Evolutionary conservation across 2,113 vertebrate genomes (phyloP).

Genomic region (Platysternon megacephalum): DNA sequence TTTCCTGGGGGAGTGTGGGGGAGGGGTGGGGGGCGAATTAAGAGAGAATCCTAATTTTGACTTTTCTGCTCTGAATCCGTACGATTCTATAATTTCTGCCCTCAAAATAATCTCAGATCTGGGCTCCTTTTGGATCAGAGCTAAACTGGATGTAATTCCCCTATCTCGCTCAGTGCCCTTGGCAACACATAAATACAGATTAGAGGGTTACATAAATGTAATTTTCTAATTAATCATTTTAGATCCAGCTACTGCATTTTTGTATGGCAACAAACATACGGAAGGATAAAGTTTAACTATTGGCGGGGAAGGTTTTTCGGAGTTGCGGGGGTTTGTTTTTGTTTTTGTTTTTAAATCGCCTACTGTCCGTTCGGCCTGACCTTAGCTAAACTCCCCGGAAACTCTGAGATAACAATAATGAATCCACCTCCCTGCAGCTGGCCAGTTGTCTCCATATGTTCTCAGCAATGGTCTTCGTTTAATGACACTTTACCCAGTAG

Average conservation of each 20-base stretch:
- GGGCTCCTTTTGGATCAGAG: conserved; percentile 66
- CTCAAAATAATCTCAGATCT: conserved; percentile 47
- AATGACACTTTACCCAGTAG: neutral
- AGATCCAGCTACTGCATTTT: conserved; percentile 38
- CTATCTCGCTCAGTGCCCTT: conserved; percentile 62
- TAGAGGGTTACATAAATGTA: conserved; percentile 83
- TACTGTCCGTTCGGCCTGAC: rapidly evolving
- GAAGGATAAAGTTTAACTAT: rapidly evolving
- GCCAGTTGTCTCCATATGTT: too few relatives aligned
- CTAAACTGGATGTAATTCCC: conserved; percentile 82
- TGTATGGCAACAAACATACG: neutral
- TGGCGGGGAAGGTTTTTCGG: neutral
- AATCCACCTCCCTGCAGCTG: neutral
- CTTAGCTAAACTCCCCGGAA: rapidly evolving
- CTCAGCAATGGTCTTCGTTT: neutral
- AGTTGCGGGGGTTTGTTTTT: neutral
- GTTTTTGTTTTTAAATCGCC: rapidly evolving
- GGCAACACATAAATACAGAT: conserved; percentile 74
- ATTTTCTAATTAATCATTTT: conserved; percentile 82
- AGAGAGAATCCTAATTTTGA: conserved; percentile 13
- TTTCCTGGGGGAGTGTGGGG: neutral
- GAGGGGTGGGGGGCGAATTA: neutral
- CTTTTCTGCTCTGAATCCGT: neutral
- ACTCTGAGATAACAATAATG: neutral
- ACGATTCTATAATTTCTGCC: conserved; percentile 1